These are phyloP conservation scores for Drosophila affinis DNA, from an alignment of 2,888 invertebrate genomes.

Conservation along the genomic window DNA sequence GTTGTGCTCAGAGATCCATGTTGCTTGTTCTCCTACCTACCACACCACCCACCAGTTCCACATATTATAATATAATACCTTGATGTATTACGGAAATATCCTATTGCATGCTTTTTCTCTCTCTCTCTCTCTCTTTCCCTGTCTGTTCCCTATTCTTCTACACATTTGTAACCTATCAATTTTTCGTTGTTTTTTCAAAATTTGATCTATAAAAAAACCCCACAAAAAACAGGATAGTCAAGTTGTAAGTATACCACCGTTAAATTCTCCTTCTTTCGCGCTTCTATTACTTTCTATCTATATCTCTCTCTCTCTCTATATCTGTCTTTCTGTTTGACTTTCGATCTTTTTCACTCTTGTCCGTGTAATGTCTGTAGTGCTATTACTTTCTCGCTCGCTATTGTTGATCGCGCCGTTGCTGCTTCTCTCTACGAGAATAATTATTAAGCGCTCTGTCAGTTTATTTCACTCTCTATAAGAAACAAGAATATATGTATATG, in stretches of 20 bases:
- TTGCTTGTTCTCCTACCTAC: not conserved
- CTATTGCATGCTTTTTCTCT: constrained; percentile 21
- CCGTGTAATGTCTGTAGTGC: constrained; percentile 34
- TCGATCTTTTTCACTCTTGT: constrained; percentile 41
- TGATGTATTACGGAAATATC: not conserved
- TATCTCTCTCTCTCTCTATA: constrained; percentile 28
- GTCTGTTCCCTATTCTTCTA: constrained; percentile 53
- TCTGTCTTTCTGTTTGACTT: constrained; percentile 28
- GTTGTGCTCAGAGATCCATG: not conserved
- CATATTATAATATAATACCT: not conserved
- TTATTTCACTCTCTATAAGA: not conserved
- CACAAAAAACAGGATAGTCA: constrained; percentile 73
- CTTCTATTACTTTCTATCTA: constrained; percentile 56
- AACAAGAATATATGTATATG: not conserved
- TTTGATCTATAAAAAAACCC: constrained; percentile 59
- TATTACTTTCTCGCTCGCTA: constrained; percentile 34
- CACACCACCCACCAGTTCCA: not conserved
- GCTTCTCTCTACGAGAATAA: constrained; percentile 13
- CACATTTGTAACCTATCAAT: constrained; percentile 71
- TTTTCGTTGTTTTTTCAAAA: constrained; percentile 71
- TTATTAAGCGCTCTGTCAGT: constrained; percentile 3
- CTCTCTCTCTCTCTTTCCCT: constrained; percentile 27
- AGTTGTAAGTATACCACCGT: constrained; percentile 81
- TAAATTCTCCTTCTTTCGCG: constrained; percentile 58
- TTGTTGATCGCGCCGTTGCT: constrained; percentile 16